phyloP scores from a whole-genome alignment of 2,113 vertebrate species.

The Perca flavescens region DNA sequence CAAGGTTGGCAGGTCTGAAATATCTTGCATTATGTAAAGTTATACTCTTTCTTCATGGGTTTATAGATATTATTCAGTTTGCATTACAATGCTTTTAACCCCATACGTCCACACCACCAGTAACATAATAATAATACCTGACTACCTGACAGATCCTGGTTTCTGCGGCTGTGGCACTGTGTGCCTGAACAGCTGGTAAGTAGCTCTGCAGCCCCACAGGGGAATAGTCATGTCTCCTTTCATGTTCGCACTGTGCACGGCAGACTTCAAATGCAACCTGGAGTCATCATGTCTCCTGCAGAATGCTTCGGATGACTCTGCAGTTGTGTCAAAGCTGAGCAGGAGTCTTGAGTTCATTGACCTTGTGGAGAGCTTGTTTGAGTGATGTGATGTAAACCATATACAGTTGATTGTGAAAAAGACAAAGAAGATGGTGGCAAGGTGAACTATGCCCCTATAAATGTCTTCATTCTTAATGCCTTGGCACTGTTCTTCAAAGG shows the following conservation, averaged over 20 bases:
- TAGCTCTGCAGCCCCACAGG: slow-evolving; percentile 42
- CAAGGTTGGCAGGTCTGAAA: neutral
- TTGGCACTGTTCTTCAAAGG: neutral
- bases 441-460: neutral
- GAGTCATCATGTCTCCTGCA: slow-evolving; percentile 38
- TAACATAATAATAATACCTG: slow-evolving; percentile 11
- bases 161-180: slow-evolving; percentile 24
- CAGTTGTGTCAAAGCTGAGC: slow-evolving; percentile 14
- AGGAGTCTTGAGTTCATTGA: slow-evolving; percentile 4
- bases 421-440: neutral
- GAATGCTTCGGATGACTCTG: slow-evolving; percentile 48
- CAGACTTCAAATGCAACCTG: slow-evolving; percentile 53
- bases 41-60: neutral
- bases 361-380: slow-evolving; percentile 1
- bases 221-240: slow-evolving; percentile 56
- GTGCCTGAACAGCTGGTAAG: slow-evolving; percentile 49
- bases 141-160: slow-evolving; percentile 20
- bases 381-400: slow-evolving; percentile 9
- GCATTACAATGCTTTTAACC: neutral
- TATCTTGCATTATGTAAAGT: neutral
- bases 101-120: neutral
- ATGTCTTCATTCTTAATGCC: neutral
- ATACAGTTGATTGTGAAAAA: neutral
- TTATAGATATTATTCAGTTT: slow-evolving; percentile 6
- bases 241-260: slow-evolving; percentile 44